Evolutionary conservation across 2,888 invertebrate genomes (phyloP).

Genomic region (Lordiphosa andalusiaca): DNA sequence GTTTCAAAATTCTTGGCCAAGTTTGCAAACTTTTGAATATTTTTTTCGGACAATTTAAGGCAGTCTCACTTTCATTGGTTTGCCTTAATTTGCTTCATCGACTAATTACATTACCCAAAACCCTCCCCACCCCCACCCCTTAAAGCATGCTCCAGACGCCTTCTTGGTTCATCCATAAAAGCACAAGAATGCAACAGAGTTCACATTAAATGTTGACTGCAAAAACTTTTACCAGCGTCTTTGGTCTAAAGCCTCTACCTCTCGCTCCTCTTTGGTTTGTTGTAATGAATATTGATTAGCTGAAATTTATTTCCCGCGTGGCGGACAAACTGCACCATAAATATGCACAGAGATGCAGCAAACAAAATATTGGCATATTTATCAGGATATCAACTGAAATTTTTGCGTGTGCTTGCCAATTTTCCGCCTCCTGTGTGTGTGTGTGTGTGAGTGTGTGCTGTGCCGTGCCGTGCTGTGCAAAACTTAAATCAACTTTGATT

Average conservation of each 20-base stretch:
- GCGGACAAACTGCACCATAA: constrained; percentile 32
- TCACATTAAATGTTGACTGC: constrained; percentile 13
- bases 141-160: background rate
- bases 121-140: background rate
- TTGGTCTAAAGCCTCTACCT: background rate
- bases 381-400: constrained; percentile 33
- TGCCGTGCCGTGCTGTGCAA: background rate
- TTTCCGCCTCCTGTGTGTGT: constrained; percentile 13
- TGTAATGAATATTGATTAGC: constrained; percentile 70
- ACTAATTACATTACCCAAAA: constrained; percentile 30
- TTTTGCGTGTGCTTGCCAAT: constrained; percentile 12
- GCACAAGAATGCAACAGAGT: constrained; percentile 32
- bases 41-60: too few species aligned
- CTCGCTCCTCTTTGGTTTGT: constrained; percentile 7
- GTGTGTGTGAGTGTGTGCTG: constrained; percentile 14
- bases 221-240: constrained; percentile 10
- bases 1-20: background rate
- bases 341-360: constrained; percentile 35
- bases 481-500: constrained; percentile 70
- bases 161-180: constrained; percentile 30
- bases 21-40: too few species aligned
- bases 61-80: background rate
- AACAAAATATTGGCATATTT: constrained; percentile 55
- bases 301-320: constrained; percentile 26
- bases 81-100: constrained; percentile 21